Base-by-base conservation (phyloP, 2,113 vertebrate species). In the Siniperca chuatsi region DNA sequence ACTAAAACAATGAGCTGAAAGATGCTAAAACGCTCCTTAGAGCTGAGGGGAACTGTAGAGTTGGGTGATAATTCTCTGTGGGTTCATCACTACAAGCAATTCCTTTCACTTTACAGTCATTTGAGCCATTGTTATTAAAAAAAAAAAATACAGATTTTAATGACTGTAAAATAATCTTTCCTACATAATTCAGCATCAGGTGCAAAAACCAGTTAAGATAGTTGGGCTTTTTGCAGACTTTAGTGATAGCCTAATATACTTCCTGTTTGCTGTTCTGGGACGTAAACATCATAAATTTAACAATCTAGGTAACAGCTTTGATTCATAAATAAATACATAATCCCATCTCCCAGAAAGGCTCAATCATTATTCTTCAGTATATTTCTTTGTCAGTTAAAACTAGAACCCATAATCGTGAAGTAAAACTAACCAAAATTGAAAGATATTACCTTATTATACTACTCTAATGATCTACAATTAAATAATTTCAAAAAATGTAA, bases 301-400 rank as follows among this genome's bases (percentile, higher is more conserved):
- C 65, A 84, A 62, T 86, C 52, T 18, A 70, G 29, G 40, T 75
- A 60, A 76, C 29, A 16, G 42, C 21, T 50, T 50, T 81, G 57
- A 85, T 54, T 71, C 21, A 80, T 67, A 75, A 77, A 76, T 75
- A 69, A 77, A 82, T 64, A 65, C 37, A 83, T 55, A 20, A 52
- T 57, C 40, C 55, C 20, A 62, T 52, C 68, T n/a, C 52, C 48
- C 33, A 66, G 70, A 66, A 76, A 50, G 8, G 57, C 11, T 62
- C 10, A 0, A n/a, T 50, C 6, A 25, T 42, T 16, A 37, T 21
- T 61, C 23, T 42, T n/a, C 1, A 40, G 8, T 48, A n/a, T 13
- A 35, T 44, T 42, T 72, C 5, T 48, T 35, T 25, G 21, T 44
- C 37, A 42, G 1, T 21, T 55, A 5, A 62, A 71, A 33, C 37